Percentiles rank a stretch among this genome's conserved stretches.
phyloP scores from a whole-genome alignment of 2,797 vertebrate genomes.

The Rhinoraja longicauda region DNA sequence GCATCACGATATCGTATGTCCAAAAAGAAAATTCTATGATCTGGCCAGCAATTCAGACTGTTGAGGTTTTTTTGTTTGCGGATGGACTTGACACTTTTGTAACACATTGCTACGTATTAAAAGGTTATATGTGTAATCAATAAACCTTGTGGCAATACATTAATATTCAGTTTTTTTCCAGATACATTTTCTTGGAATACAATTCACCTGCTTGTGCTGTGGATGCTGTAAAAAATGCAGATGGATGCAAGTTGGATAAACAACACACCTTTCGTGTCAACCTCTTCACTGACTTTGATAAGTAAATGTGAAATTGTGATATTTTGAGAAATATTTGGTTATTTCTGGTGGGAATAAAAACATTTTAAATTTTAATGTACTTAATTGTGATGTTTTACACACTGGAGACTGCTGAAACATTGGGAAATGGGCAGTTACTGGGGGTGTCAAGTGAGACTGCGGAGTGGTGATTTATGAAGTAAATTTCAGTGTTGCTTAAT shows the following conservation, averaged over 20 bases:
- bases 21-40: too few species aligned
- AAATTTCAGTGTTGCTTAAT: neutral
- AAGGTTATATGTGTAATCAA: slow-evolving; percentile 78
- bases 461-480: neutral
- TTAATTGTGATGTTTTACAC: neutral
- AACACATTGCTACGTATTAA: slow-evolving; percentile 87
- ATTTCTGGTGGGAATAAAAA: slow-evolving; percentile 7
- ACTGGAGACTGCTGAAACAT: neutral
- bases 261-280: slow-evolving; percentile 96
- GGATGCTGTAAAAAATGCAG: slow-evolving; percentile 89
- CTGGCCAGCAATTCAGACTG: neutral
- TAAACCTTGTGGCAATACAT: neutral
- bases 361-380: neutral
- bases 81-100: slow-evolving; percentile 86
- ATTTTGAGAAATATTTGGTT: neutral
- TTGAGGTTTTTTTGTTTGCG: slow-evolving; percentile 62
- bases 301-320: slow-evolving; percentile 60
- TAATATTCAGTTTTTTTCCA: slow-evolving; percentile 45
- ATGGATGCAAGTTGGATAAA: slow-evolving; percentile 93
- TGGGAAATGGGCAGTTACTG: neutral
- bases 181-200: slow-evolving; percentile 96
- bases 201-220: slow-evolving; percentile 76
- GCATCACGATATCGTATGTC: neutral
- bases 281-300: slow-evolving; percentile 96
- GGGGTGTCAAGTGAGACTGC: too few species aligned